Evolutionary conservation across 2,888 invertebrate genomes (phyloP).

Genomic region (Tipula vernalis): DNA sequence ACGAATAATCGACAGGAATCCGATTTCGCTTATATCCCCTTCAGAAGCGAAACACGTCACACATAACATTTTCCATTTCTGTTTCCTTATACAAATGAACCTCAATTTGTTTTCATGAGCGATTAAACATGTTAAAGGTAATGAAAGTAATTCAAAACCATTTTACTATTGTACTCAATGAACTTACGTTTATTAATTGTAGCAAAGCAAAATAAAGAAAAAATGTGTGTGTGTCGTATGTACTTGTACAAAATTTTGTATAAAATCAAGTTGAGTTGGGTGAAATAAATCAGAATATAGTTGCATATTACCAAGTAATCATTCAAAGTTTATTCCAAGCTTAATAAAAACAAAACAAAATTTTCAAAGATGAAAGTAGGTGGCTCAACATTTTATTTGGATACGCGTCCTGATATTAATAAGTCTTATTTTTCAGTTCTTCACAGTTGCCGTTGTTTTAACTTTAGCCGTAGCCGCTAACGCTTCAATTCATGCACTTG

Average conservation of each 20-base stretch:
- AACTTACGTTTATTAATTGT: neutral
- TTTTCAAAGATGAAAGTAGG: neutral
- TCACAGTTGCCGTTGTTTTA: conserved; percentile 31
- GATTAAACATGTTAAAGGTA: neutral
- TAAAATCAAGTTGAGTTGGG: neutral
- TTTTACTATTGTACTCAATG: neutral
- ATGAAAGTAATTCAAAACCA: neutral
- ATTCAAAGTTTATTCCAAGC: neutral
- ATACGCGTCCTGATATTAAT: neutral
- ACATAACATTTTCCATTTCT: neutral
- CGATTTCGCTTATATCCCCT: too few relatives aligned
- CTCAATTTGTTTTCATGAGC: neutral
- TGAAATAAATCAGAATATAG: neutral
- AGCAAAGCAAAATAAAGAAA: neutral
- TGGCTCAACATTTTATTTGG: neutral
- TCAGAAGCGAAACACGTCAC: too few relatives aligned
- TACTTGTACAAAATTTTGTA: neutral
- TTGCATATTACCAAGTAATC: neutral
- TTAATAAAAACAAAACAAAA: neutral
- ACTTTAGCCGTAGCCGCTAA: conserved; percentile 30
- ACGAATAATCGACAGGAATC: too few relatives aligned
- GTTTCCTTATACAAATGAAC: neutral
- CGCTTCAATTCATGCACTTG: conserved; percentile 26
- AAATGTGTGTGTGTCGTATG: neutral
- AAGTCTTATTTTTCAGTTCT: conserved; percentile 21